phyloP scores from a whole-genome alignment of 2,113 vertebrate genomes.

The Bufo bufo region DNA sequence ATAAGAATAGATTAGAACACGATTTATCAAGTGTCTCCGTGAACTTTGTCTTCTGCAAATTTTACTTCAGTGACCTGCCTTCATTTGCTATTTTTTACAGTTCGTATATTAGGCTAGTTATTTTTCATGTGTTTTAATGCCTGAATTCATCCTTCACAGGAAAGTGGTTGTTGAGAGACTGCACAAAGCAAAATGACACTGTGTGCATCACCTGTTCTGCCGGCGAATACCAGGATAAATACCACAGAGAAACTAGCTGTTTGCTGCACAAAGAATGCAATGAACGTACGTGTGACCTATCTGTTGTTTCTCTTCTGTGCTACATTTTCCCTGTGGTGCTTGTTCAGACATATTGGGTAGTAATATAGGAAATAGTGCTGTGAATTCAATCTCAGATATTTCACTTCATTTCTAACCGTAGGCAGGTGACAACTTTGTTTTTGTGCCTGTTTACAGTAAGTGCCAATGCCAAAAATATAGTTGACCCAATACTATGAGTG shows the following conservation, averaged over 20 bases:
- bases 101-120: not conserved
- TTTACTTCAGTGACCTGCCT: not conserved
- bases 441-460: no score
- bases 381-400: no score
- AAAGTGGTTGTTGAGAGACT: not conserved
- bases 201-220: not conserved
- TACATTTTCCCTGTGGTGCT: not conserved
- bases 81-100: not conserved
- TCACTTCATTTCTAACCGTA: no score
- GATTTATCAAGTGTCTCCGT: no score
- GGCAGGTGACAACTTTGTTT: no score
- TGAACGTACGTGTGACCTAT: not conserved
- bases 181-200: not conserved
- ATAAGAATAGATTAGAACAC: no score
- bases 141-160: slow-evolving; percentile 12
- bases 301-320: not conserved
- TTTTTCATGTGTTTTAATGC: not conserved
- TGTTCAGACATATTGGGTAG: not conserved
- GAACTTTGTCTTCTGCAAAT: not conserved
- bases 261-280: slow-evolving; percentile 11
- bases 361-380: no score
- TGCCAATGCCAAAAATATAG: no score
- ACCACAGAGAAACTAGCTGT: slow-evolving; percentile 2
- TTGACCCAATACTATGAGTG: no score
- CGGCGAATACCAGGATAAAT: slow-evolving; percentile 31